Evolutionary conservation across 23 tunicate genomes (phyloP).

Genomic region (Halocynthia aurantium): DNA sequence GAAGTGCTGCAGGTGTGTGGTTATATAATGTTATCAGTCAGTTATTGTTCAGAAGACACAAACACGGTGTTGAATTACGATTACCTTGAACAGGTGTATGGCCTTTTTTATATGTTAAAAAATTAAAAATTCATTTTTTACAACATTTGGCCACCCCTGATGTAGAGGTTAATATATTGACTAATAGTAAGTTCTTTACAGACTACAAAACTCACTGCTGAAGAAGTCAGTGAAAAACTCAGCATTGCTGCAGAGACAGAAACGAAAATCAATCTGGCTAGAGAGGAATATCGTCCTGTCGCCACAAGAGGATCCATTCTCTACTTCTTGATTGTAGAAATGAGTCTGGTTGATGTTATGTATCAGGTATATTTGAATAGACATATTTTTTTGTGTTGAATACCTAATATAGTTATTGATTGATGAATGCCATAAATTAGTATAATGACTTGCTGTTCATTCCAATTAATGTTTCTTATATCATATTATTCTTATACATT

Average conservation of each 20-base stretch:
- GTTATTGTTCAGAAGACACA: not conserved
- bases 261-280: slow-evolving; percentile 62
- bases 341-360: slow-evolving; percentile 88
- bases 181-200: slow-evolving; percentile 10
- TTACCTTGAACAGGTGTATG: not conserved
- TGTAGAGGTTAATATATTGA: too few relatives aligned
- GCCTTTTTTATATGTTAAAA: not conserved
- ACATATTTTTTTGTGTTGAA: too few relatives aligned
- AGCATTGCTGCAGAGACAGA: slow-evolving; percentile 83
- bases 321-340: slow-evolving; percentile 85
- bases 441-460: too few relatives aligned
- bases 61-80: too few relatives aligned
- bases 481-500: not conserved
- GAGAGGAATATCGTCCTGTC: slow-evolving; percentile 86
- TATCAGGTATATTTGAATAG: slow-evolving; percentile 32
- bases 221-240: slow-evolving; percentile 80
- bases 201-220: slow-evolving; percentile 85
- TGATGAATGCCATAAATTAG: too few relatives aligned
- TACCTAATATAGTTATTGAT: too few relatives aligned
- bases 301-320: slow-evolving; percentile 80
- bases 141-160: too few relatives aligned
- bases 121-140: not conserved
- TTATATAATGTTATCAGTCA: not conserved
- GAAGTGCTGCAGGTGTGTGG: slow-evolving; percentile 53
- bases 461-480: too few relatives aligned